Evolutionary conservation across 2,113 vertebrate genomes (phyloP), one percentile per base, ranked within the genome.

Genomic region (Scatophagus argus): DNA sequence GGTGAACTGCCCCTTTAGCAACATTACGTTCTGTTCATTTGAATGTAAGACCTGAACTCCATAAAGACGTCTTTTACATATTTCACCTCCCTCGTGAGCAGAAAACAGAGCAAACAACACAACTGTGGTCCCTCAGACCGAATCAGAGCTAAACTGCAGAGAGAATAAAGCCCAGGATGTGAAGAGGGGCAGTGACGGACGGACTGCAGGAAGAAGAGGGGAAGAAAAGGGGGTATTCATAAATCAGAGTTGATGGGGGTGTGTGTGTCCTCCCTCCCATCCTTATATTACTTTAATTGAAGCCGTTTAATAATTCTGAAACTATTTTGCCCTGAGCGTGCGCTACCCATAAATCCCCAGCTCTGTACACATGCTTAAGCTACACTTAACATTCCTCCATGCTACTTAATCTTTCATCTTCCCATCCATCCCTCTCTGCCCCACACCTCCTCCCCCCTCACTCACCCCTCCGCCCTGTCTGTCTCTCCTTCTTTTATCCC

Each of bases 331-430:
- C 91, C 87, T 88, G 90, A 90, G 92, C 89, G 55, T 87, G 82
- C 85, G 79, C 82, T 89, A 79, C 83, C 89, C 84, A 89, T 94
- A 96, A 93, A 93, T 85, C 73, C 91, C 44, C 70, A 84, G 43
- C 91, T 89, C 86, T 89, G 52, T 91, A 90, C 89, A 90, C 71
- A 91, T 74, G 67, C 92, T 92, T 87, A 89, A 91, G 77, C 87
- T 81, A 84, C 85, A 94, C 89, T 92, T 94, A 94, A 94, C 91
- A 92, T 93, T 93, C 86, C 87, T 92, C 87, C 80, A 72, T 61
- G 87, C 56, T 67, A 85, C 92, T 92, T 88, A 91, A 94, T 84
- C 83, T 92, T 93, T 94, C 91, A 91, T 91, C 91, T 87, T 87
- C 84, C 67, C 82, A 73, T 88, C 79, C 74, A 47, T 64, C 72